Evolutionary conservation across 1,140 invertebrate genomes (phyloP), one percentile per base, ranked within the genome.

Genomic region (Diplogasteroides magnus): DNA sequence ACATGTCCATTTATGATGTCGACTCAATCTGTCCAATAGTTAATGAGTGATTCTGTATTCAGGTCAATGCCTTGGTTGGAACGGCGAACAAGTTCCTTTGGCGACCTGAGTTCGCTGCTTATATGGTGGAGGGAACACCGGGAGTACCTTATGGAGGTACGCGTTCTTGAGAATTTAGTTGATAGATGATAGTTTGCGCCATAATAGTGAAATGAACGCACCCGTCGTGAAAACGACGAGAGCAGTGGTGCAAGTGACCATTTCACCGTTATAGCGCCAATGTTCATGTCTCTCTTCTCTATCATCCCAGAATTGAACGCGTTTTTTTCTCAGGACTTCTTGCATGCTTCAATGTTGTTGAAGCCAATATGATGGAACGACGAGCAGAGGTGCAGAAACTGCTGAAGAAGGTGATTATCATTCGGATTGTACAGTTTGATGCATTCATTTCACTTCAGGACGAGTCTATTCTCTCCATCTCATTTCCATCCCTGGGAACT

Each of bases 91-190:
- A 69, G 11, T 93, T 91, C 2, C 83, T 95, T 25, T 99, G 96
- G 96, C 87, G 93, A 63, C 96, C 95, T 23, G 96, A 99, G 86
- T 99, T 96, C 87, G 95, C 91, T 29, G 89, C 91, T 61, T 99
- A 98, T 80, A 98, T 98, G 95, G 88, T 99, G 61, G 97, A 99
- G 86, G 96, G 96, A n/a, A 98, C 95, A 1, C 97, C 97, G 23
- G 96, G 96, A 13, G 90, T 91, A 80, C 96, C 96, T 0, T 88
- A 87, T 73, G 92, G 92, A 31, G 91, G 80, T 81, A 55, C 29
- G 6, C 6, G 19, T 19, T 26, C 14, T n/a, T n/a, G n/a, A n/a
- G n/a, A n/a, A n/a, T n/a, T n/a, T n/a, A n/a, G n/a, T n/a, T n/a
- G n/a, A n/a, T n/a, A n/a, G n/a, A n/a, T n/a, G n/a, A n/a, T n/a